Conservation (phyloP, 2,888 invertebrate genomes). For the Diarsia mendica region DNA sequence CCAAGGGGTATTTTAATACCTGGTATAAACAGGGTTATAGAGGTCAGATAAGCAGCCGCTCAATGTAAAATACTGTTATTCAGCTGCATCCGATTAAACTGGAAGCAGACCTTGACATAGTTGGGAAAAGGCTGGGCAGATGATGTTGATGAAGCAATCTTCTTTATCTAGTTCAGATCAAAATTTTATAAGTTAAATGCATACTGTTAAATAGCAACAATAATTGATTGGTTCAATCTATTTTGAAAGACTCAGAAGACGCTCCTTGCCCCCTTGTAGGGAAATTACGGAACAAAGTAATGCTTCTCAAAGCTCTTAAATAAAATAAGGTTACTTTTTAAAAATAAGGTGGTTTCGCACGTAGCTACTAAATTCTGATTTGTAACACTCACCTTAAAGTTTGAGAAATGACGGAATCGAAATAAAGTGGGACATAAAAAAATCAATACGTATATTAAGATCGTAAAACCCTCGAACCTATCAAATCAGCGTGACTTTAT, state of each 20-base stretch:
- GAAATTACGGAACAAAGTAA: neutral
- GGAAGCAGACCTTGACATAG: too few species aligned
- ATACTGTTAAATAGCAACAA: neutral
- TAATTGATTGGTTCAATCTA: neutral
- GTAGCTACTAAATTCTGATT: slow-evolving; percentile 33
- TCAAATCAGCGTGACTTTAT: slow-evolving; percentile 69
- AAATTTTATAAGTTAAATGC: neutral
- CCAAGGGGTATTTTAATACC: too few species aligned
- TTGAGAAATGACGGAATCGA: slow-evolving; percentile 55
- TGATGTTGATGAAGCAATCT: too few species aligned
- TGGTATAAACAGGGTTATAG: too few species aligned
- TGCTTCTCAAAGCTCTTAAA: neutral
- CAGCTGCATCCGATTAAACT: too few species aligned
- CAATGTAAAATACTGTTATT: too few species aligned
- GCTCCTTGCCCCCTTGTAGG: too few species aligned
- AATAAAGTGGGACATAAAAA: slow-evolving; percentile 64
- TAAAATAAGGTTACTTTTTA: neutral
- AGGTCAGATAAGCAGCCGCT: too few species aligned
- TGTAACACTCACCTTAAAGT: slow-evolving; percentile 53
- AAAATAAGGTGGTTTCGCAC: slow-evolving; percentile 13
- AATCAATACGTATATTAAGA: slow-evolving; percentile 65
- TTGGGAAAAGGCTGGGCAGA: too few species aligned
- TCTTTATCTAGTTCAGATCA: neutral
- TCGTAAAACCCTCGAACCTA: slow-evolving; percentile 67
- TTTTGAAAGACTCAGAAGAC: neutral